These are phyloP conservation scores for Danio choprae DNA, from an alignment of 2,797 vertebrate genomes.

Conservation along the genomic window DNA sequence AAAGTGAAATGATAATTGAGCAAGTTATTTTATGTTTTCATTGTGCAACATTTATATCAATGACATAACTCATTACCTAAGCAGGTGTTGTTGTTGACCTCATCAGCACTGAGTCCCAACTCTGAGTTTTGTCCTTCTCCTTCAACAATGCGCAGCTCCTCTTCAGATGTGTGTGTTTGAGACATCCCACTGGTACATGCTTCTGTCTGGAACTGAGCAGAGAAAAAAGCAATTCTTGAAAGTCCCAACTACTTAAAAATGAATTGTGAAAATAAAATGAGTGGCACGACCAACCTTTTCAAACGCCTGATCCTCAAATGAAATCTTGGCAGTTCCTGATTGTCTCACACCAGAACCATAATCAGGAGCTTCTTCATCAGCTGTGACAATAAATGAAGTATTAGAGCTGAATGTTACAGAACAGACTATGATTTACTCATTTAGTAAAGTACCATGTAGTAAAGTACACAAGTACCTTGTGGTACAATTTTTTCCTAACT, in stretches of 20 bases:
- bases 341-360: slow-evolving; percentile 95
- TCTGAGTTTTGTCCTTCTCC: slow-evolving; percentile 92
- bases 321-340: slow-evolving; percentile 95
- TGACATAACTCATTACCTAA: slow-evolving; percentile 74
- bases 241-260: background rate
- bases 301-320: slow-evolving; percentile 96
- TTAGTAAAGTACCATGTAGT: too few relatives aligned
- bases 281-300: slow-evolving; percentile 85
- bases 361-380: slow-evolving; percentile 96
- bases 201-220: slow-evolving; percentile 90
- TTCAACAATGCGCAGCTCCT: slow-evolving; percentile 94
- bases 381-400: slow-evolving; percentile 70
- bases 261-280: slow-evolving; percentile 4
- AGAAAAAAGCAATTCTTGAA: slow-evolving; percentile 3
- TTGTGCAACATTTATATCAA: background rate
- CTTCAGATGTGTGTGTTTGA: slow-evolving; percentile 91
- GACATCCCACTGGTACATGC: slow-evolving; percentile 83
- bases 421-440: too few relatives aligned
- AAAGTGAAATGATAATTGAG: background rate
- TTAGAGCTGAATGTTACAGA: background rate
- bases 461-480: too few relatives aligned
- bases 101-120: slow-evolving; percentile 86
- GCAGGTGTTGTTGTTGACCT: slow-evolving; percentile 98
- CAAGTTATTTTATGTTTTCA: background rate
- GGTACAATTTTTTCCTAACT: too few relatives aligned